Percentiles rank a stretch among this genome's conserved stretches.
Evolutionary conservation across 2,888 invertebrate species (phyloP).

Genomic region (Axea sp.): DNA sequence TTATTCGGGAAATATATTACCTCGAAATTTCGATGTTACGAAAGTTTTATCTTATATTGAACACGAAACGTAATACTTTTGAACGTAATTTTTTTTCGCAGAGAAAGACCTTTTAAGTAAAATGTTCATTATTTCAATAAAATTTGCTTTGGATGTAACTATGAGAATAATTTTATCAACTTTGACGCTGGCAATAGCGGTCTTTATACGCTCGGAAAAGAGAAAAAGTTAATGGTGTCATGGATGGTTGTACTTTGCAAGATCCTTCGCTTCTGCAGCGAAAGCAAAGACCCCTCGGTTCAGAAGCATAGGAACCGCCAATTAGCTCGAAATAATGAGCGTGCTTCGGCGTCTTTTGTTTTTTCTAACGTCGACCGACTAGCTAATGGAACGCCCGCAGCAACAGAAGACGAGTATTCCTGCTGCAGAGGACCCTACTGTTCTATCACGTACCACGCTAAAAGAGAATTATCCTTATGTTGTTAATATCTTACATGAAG

Average conservation of each 20-base stretch:
- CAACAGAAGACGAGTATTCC: slow-evolving; percentile 66
- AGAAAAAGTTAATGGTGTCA: slow-evolving; percentile 58
- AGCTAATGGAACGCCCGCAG: slow-evolving; percentile 72
- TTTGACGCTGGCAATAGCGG: slow-evolving; percentile 27
- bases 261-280: slow-evolving; percentile 57
- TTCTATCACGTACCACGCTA: slow-evolving; percentile 62
- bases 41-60: too few species aligned
- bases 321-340: slow-evolving; percentile 80
- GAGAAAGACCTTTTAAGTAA: too few species aligned
- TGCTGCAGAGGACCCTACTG: slow-evolving; percentile 50
- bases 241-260: slow-evolving; percentile 58
- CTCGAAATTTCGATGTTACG: too few species aligned
- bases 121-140: background rate
- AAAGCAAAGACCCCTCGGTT: slow-evolving; percentile 62
- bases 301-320: slow-evolving; percentile 77
- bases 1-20: too few species aligned
- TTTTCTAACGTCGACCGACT: slow-evolving; percentile 74
- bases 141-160: background rate
- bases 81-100: too few species aligned
- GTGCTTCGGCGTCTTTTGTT: slow-evolving; percentile 78
- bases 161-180: slow-evolving; percentile 32
- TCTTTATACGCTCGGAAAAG: slow-evolving; percentile 29
- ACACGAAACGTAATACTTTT: too few species aligned
- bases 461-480: slow-evolving; percentile 59
- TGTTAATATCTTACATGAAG: slow-evolving; percentile 59